These are phyloP conservation scores for Gila orcuttii DNA, from an alignment of 2,113 vertebrate species.

Conservation along the genomic window DNA sequence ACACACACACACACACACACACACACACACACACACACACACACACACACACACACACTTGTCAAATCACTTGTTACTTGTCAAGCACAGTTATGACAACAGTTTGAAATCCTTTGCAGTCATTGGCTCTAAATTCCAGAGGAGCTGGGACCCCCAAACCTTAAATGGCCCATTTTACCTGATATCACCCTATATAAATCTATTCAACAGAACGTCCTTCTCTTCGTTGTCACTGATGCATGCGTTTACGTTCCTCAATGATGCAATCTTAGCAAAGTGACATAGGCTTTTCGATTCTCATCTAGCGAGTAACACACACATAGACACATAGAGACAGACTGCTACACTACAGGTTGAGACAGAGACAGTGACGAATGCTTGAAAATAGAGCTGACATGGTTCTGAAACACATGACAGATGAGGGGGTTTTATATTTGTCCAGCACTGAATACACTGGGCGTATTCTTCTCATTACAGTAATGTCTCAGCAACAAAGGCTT, in stretches of 20 bases:
- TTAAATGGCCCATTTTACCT: no score
- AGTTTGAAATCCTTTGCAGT: no score
- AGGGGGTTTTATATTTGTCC: not conserved
- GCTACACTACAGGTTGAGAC: not conserved
- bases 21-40: no score
- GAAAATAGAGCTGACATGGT: not conserved
- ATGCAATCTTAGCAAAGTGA: not conserved
- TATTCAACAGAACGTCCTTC: no score
- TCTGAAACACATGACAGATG: conserved; percentile 4
- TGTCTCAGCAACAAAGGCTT: not conserved
- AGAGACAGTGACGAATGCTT: conserved; percentile 7
- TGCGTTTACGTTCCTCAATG: not conserved
- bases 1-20: no score
- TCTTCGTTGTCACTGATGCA: not conserved
- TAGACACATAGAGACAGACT: not conserved
- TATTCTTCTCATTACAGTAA: conserved; percentile 11
- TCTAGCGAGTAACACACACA: not conserved
- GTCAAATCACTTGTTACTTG: no score
- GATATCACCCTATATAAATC: no score
- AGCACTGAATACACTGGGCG: conserved; percentile 2
- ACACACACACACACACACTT: no score
- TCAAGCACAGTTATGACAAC: no score
- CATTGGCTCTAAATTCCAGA: no score
- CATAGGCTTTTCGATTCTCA: not conserved
- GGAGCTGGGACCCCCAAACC: no score